Percentiles rank a stretch among this genome's conserved stretches.
Evolutionary conservation across 2,113 vertebrate species (phyloP).

Genomic region (Stictonetta naevosa): DNA sequence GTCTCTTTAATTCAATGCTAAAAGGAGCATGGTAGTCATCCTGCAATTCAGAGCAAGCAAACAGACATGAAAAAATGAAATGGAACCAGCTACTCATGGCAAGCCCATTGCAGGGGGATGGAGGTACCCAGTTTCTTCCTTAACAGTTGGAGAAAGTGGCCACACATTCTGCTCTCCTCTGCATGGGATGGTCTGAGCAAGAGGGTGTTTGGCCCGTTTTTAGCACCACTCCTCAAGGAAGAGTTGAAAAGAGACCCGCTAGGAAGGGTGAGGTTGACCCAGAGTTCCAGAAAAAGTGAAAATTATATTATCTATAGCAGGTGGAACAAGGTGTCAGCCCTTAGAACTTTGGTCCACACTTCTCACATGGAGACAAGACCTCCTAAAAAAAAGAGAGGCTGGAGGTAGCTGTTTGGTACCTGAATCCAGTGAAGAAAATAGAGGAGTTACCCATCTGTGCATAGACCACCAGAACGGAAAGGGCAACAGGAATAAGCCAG

Average conservation of each 20-base stretch:
- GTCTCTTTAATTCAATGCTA: not conserved
- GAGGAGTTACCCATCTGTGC: not conserved
- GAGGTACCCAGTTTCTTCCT: not conserved
- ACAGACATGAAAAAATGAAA: not conserved
- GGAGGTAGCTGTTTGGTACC: not conserved
- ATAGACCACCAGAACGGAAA: not conserved
- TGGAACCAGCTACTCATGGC: not conserved
- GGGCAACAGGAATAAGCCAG: not conserved
- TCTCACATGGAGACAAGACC: not conserved
- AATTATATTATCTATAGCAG: not conserved
- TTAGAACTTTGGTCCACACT: not conserved
- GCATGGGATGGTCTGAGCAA: fast-evolving
- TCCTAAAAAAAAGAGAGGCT: not conserved
- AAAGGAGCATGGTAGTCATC: not conserved
- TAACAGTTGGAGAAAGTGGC: not conserved
- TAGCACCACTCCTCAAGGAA: not conserved
- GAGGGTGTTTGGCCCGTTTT: not conserved
- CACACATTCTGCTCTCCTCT: not conserved
- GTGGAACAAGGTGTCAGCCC: not conserved
- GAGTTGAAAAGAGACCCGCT: not conserved
- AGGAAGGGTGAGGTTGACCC: not conserved
- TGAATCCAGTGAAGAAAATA: not conserved
- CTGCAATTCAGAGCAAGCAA: slow-evolving; percentile 15
- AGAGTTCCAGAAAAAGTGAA: not conserved
- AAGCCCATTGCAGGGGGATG: not conserved